Conservation (phyloP, 2,888 invertebrate species). For the Zele albiditarsus region DNA sequence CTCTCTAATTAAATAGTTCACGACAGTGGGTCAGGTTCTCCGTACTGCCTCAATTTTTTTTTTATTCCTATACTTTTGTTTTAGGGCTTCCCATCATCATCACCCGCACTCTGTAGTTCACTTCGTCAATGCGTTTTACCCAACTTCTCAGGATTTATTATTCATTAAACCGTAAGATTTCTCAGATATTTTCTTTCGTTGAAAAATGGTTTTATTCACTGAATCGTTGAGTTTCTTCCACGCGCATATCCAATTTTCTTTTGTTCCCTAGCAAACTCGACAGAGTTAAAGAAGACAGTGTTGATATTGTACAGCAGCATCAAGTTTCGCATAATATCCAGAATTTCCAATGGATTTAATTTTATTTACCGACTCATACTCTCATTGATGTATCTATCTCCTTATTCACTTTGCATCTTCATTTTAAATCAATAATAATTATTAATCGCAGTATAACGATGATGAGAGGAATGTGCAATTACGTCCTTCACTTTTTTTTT, state of each 20-base stretch:
- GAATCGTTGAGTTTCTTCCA: conserved; percentile 35
- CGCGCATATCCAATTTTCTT: background rate
- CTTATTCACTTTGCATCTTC: too few species aligned
- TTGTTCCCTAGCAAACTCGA: background rate
- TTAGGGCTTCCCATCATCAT: conserved; percentile 15
- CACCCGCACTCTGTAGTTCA: conserved; percentile 17
- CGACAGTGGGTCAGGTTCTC: conserved; percentile 49
- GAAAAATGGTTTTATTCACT: conserved; percentile 44
- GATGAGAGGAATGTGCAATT: background rate
- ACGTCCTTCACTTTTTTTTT: background rate
- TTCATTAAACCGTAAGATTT: conserved; percentile 48
- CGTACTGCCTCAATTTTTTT: conserved; percentile 37
- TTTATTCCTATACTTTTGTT: background rate
- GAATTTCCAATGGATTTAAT: too few species aligned
- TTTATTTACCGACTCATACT: too few species aligned
- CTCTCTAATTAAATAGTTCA: conserved; percentile 58
- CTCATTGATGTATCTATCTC: too few species aligned
- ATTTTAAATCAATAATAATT: background rate
- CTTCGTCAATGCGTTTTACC: conserved; percentile 34
- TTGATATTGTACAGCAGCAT: too few species aligned
- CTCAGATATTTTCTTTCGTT: conserved; percentile 35
- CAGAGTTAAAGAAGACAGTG: background rate
- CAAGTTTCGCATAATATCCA: too few species aligned
- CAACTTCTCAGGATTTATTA: conserved; percentile 37
- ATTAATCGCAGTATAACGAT: background rate